Base-by-base conservation (phyloP, 1,140 invertebrate species). In the Heliconius himera region DNA sequence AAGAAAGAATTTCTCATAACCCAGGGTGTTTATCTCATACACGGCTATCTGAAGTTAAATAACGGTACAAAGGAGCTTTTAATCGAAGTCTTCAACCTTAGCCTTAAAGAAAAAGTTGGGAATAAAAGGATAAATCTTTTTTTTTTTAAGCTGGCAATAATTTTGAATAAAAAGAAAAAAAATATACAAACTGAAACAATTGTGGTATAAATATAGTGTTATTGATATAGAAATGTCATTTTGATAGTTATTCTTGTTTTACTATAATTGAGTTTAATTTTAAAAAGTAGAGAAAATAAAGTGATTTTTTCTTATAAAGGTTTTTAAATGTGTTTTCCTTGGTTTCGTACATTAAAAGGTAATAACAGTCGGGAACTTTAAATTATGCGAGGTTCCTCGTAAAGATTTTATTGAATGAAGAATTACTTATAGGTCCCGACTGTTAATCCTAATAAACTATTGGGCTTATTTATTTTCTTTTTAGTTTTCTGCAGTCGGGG, bases 1-100 rank as follows among this genome's bases (percentile, higher is more conserved):
- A 91, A 90, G 90, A 92, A 92, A 92, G 90, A 92, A 92, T 92
- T 90, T 92, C 90, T 92, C 89, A 91, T 91, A 91, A 91, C 84
- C 82, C 80, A 66, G 77, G 54, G 66, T 80, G 79, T 78, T 81
- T 77, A 78, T 78, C 80, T 78, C 77, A 77, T 78, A 74, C 56
- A 81, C 75, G 72, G 60, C 76, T 78, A 81, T 77, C 76, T 75
- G 51, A 78, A 81, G 80, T 74, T 81, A 81, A 77, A 81, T 81
- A 81, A 78, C 76, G 73, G 70, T 36, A 81, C 80, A 81, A 78
- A 78, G 80, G 80, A 76, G 73, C 33, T 66, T 78, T 60, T 81
- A 77, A 81, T 81, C 76, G 73, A 60, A 78, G 46, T n/a, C 70
- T 76, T 71, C 46, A 71, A 16, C 76, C 22, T 66, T 66, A 26